These are phyloP conservation scores for Monochamus saltuarius DNA, from an alignment of 1,140 invertebrate genomes.

Conservation along the genomic window DNA sequence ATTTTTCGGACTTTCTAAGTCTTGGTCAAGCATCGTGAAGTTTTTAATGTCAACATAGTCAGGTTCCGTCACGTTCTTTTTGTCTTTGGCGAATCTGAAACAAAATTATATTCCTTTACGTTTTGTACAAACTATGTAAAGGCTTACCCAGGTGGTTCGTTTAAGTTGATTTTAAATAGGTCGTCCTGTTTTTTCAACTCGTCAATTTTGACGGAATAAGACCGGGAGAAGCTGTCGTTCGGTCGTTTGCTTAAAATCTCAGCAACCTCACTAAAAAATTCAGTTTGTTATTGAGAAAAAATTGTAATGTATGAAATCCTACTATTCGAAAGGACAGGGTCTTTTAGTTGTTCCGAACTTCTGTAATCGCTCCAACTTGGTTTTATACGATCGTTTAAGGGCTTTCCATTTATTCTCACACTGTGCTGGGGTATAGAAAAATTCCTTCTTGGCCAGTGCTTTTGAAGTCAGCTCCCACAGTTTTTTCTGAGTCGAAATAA, in stretches of 20 bases:
- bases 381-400: constrained; percentile 6
- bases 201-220: neutral
- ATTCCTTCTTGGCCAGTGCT: constrained; percentile 10
- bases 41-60: constrained; percentile 3
- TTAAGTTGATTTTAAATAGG: constrained; percentile 6
- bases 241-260: constrained; percentile 18
- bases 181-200: neutral
- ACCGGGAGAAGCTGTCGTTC: constrained; percentile 4
- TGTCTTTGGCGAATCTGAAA: neutral
- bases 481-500: constrained; percentile 16
- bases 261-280: constrained; percentile 15
- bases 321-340: constrained; percentile 16
- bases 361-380: constrained; percentile 1
- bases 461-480: constrained; percentile 15
- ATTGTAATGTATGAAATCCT: neutral
- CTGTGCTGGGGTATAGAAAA: constrained; percentile 8
- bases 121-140: neutral
- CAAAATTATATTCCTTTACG: neutral
- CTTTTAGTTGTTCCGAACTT: constrained; percentile 7
- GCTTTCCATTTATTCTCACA: constrained; percentile 21
- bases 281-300: neutral
- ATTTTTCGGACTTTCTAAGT: neutral
- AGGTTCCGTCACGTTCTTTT: neutral
- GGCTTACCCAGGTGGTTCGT: constrained; percentile 11
- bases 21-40: neutral